Conservation (phyloP, 2,113 vertebrate species). For the Erythrocercus mccallii region DNA sequence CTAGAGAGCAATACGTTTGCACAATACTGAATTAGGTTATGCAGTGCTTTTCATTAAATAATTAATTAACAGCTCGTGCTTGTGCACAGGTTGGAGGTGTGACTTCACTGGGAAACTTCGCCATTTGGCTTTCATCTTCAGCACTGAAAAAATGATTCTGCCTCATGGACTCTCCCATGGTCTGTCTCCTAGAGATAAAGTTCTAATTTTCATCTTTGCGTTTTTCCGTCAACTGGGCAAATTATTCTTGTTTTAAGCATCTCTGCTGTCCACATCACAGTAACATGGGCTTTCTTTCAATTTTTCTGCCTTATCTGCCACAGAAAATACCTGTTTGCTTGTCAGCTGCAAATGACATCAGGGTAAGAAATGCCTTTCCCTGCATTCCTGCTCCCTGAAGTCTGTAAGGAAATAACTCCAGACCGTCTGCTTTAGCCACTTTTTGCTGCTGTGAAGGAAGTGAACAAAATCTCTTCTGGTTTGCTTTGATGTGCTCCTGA, state of each 20-base stretch:
- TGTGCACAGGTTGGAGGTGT: background rate
- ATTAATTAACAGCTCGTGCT: background rate
- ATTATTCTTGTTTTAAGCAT: background rate
- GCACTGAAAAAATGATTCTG: background rate
- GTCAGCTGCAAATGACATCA: background rate
- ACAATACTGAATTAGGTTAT: background rate
- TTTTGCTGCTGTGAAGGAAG: background rate
- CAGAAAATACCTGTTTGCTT: background rate
- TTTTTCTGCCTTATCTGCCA: background rate
- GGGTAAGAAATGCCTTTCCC: background rate
- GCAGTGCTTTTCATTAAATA: background rate
- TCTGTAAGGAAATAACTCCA: background rate
- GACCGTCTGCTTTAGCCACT: background rate
- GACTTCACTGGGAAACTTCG: background rate
- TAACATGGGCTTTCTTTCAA: background rate
- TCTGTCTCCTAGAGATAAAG: background rate
- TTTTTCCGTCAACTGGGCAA: background rate
- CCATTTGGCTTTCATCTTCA: background rate
- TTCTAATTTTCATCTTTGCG: background rate
- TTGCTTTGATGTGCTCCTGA: conserved; percentile 36
- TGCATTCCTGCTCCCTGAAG: background rate
- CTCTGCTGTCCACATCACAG: background rate
- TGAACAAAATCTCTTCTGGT: background rate
- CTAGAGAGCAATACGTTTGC: background rate
- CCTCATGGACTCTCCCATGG: background rate